Evolutionary conservation across 2,888 invertebrate genomes (phyloP).

Genomic region (Epirrhoe alternata): DNA sequence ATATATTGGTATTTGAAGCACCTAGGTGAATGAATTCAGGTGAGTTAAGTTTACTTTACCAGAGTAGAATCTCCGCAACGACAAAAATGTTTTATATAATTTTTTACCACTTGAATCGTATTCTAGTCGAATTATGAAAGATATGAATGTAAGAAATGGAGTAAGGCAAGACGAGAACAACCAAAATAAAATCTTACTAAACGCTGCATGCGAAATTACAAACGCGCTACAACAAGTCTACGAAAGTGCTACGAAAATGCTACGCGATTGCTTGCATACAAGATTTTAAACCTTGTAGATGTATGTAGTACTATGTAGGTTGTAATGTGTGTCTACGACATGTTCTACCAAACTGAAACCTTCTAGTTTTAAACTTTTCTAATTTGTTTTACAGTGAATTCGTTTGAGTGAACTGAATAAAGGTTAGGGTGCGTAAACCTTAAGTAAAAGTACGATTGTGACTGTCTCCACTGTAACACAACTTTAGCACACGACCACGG

Average conservation of each 20-base stretch:
- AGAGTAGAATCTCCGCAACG: too few relatives aligned
- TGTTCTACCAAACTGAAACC: conserved; percentile 9
- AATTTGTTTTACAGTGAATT: conserved; percentile 14
- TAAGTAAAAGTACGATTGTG: not conserved
- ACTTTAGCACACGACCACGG: too few relatives aligned
- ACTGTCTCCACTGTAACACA: too few relatives aligned
- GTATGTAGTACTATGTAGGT: not conserved
- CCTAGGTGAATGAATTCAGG: too few relatives aligned
- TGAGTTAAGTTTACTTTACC: too few relatives aligned
- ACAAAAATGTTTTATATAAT: too few relatives aligned
- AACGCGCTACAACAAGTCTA: conserved; percentile 13
- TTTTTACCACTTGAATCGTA: too few relatives aligned
- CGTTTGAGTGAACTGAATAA: conserved; percentile 10
- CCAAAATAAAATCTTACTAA: not conserved
- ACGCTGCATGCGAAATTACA: not conserved
- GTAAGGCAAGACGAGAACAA: not conserved
- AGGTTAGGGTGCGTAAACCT: conserved; percentile 1
- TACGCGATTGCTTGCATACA: not conserved
- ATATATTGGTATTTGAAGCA: too few relatives aligned
- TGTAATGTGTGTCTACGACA: conserved; percentile 13
- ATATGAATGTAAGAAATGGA: too few relatives aligned
- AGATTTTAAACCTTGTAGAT: too few relatives aligned
- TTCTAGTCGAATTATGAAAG: too few relatives aligned
- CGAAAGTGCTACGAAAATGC: conserved; percentile 10
- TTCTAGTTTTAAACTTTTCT: conserved; percentile 11